Base-by-base conservation (phyloP, 2,888 invertebrate species). In the Drosophila greeni region DNA sequence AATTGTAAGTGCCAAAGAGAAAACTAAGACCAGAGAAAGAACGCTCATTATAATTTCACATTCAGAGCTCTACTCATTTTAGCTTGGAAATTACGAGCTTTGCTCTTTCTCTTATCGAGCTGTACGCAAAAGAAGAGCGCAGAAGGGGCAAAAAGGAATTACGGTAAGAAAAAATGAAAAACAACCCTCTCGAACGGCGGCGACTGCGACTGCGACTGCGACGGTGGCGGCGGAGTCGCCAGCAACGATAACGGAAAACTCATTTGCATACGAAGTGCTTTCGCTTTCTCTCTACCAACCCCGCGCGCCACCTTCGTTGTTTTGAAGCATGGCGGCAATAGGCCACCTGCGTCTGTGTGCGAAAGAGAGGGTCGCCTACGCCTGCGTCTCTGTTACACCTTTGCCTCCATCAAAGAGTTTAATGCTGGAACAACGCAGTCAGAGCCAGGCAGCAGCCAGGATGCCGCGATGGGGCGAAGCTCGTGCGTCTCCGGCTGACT, bases 191-290 rank as follows among this genome's bases (percentile, higher is more conserved):
- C 77, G 26, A 66, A 52, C n/a, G 60, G 47, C 68, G 65, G 61
- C 64, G 55, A 58, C 61, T 29, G 66, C 57, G 55, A 58, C 61
- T 29, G 66, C 57, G 61, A 43, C 56, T 36, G 68, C 64, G 65
- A 47, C 48, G 56, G 23, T 16, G 45, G 57, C 62, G 49, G 69
- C 54, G 33, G 33, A 58, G 56, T 65, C 58, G 47, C 36, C 64
- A 51, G 67, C 76, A 72, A 74, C 71, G 79, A 79, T 79, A 79
- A 81, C 81, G 75, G 67, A 74, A 79, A 79, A 79, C 78, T 81
- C 82, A 81, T 81, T 81, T 81, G 80, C 81, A 81, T 81, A 81
- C 81, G 82, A 81, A 81, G 81, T 78, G 81, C 78, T 81, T 82
- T 82, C 78, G 82, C 82, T 81, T 81, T 81, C 72, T 66, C 70